Conservation (phyloP, 1,140 invertebrate genomes). For the Chironomus tepperi region DNA sequence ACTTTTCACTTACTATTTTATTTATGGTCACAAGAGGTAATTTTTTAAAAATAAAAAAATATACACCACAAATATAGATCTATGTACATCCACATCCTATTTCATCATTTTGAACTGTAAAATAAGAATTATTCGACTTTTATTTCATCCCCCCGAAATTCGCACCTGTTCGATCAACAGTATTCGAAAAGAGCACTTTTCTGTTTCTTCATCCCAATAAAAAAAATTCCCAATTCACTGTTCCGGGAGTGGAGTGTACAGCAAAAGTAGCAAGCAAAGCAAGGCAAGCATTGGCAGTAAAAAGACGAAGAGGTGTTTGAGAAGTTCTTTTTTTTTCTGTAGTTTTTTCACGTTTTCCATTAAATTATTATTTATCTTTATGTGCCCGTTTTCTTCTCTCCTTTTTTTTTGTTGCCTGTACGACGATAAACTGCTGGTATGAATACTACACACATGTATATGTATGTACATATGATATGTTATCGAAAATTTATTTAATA, state of each 20-base stretch:
- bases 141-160: not conserved
- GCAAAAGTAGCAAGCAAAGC: not conserved
- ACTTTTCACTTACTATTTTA: too few species aligned
- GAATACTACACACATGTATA: not conserved
- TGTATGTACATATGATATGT: slow-evolving; percentile 7
- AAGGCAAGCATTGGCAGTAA: not conserved
- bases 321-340: not conserved
- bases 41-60: too few species aligned
- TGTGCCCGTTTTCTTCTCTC: not conserved
- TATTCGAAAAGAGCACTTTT: not conserved
- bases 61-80: too few species aligned
- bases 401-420: not conserved
- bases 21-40: too few species aligned
- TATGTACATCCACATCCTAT: too few species aligned
- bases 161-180: not conserved
- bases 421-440: not conserved
- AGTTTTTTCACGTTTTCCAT: slow-evolving; percentile 21
- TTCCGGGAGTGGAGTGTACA: not conserved
- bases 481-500: slow-evolving; percentile 23
- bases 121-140: too few species aligned
- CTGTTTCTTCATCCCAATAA: not conserved
- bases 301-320: not conserved
- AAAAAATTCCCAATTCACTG: slow-evolving; percentile 8
- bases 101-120: too few species aligned
- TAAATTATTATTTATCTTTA: slow-evolving; percentile 22